These are phyloP conservation scores for Bufo gargarizans DNA, from an alignment of 2,113 vertebrate genomes.

Conservation along the genomic window DNA sequence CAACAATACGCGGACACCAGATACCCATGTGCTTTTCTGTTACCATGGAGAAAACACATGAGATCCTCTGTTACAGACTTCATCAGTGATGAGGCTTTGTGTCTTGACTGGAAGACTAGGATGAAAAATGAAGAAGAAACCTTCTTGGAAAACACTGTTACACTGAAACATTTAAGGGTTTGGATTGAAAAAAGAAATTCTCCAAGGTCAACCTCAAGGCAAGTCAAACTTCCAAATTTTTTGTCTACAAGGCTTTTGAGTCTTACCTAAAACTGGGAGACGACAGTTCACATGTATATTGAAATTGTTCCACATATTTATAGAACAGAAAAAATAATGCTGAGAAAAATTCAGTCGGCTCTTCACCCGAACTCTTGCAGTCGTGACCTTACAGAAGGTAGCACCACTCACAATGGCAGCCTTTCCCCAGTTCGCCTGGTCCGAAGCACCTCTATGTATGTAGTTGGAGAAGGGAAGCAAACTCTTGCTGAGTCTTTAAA, in stretches of 20 bases:
- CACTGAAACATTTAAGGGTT: background rate
- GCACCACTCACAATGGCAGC: slow-evolving; percentile 69
- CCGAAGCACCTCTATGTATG: slow-evolving; percentile 91
- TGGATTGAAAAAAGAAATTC: background rate
- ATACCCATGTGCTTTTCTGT: slow-evolving; percentile 67
- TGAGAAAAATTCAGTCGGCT: slow-evolving; percentile 80
- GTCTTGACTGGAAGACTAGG: background rate
- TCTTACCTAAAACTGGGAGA: background rate
- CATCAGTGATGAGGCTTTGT: slow-evolving; percentile 47
- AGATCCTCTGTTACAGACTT: slow-evolving; percentile 41
- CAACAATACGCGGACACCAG: slow-evolving; percentile 64
- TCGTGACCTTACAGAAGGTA: slow-evolving; percentile 66
- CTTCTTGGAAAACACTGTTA: background rate
- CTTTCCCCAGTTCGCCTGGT: slow-evolving; percentile 81
- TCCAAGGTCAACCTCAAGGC: background rate
- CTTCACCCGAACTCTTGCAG: slow-evolving; percentile 77
- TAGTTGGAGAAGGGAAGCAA: slow-evolving; percentile 77
- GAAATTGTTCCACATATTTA: background rate
- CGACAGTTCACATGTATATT: background rate
- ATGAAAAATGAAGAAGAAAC: background rate
- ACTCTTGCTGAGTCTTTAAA: slow-evolving; percentile 76
- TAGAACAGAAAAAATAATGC: slow-evolving; percentile 73
- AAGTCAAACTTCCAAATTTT: background rate
- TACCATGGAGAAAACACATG: slow-evolving; percentile 61
- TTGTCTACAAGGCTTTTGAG: background rate